Conservation (phyloP, 2,888 invertebrate species). For the Cryptophagus acutangulus region DNA sequence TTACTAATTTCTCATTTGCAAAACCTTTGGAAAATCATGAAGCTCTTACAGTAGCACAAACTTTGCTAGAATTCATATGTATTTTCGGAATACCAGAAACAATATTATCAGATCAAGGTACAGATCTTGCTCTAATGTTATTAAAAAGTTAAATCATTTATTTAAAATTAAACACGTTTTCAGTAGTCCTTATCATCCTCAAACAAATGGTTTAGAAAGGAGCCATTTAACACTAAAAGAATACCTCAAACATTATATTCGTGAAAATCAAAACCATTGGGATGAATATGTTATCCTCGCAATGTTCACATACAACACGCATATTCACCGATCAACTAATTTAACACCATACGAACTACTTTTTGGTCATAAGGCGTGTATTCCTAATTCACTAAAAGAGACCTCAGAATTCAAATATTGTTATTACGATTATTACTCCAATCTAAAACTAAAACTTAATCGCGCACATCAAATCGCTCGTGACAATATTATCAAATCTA, state of each 20-base stretch:
- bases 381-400: constrained; percentile 16
- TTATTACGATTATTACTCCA: background rate
- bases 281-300: constrained; percentile 33
- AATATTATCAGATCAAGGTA: constrained; percentile 33
- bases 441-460: constrained; percentile 2
- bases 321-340: constrained; percentile 29
- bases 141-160: constrained; percentile 30
- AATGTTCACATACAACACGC: constrained; percentile 32
- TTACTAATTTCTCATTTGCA: constrained; percentile 35
- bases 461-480: constrained; percentile 1
- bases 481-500: background rate
- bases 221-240: constrained; percentile 34
- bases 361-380: constrained; percentile 26
- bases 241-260: constrained; percentile 34
- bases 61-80: constrained; percentile 25
- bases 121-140: constrained; percentile 27
- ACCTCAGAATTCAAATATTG: background rate
- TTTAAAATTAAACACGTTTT: constrained; percentile 10
- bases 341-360: constrained; percentile 34
- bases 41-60: constrained; percentile 31
- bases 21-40: constrained; percentile 33
- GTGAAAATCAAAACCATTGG: constrained; percentile 33
- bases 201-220: constrained; percentile 30
- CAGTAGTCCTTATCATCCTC: constrained; percentile 30
- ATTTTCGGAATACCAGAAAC: constrained; percentile 31